Evolutionary conservation across 2,113 vertebrate genomes (phyloP), one percentile per base, ranked within the genome.

Genomic region (Trogon surrucura): DNA sequence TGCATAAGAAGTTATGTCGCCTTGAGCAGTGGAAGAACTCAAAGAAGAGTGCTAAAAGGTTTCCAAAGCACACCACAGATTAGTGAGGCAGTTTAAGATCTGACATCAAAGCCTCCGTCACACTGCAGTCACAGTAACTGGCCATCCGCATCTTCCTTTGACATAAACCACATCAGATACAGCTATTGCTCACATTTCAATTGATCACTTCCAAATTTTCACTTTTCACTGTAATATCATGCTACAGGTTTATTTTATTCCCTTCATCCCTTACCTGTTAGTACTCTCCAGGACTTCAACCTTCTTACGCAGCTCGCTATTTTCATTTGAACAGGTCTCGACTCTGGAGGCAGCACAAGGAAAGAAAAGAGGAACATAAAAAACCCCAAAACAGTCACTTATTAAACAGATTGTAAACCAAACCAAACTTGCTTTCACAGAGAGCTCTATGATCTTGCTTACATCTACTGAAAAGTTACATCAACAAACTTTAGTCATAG

Each of bases 291-390:
- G 98, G 65, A 98, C 99, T 92, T 99, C 99, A 30, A 99, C 99
- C 96, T 99, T 99, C 97, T 99, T 98, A 94, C 99, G 98, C 60
- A 99, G 98, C 91, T 99, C 99, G 62, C 95, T 97, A 95, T 99
- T 99, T 97, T 99, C 99, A 13, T 98, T 99, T 78, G 99, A 99
- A 96, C 99, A 99, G 30, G 98, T 99, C 97, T 99, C 99, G 96
- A 99, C 99, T 98, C 99, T 99, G 75, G n/a, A 83, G 34, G 56
- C 41, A 66, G 41, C 16, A 97, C 66, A 54, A 61, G 15, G 44
- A 83, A 82, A 78, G 53, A 66, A 36, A 75, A 65, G 13, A 73
- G 16, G 47, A 88, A 80, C 6, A 10, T 23, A 38, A 85, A 92
- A 64, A 61, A 32, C 9, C 10, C 41, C 41, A 41, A 41, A 41